Evolutionary conservation across 2,113 vertebrate species (phyloP).

Genomic region (Carassius carassius): DNA sequence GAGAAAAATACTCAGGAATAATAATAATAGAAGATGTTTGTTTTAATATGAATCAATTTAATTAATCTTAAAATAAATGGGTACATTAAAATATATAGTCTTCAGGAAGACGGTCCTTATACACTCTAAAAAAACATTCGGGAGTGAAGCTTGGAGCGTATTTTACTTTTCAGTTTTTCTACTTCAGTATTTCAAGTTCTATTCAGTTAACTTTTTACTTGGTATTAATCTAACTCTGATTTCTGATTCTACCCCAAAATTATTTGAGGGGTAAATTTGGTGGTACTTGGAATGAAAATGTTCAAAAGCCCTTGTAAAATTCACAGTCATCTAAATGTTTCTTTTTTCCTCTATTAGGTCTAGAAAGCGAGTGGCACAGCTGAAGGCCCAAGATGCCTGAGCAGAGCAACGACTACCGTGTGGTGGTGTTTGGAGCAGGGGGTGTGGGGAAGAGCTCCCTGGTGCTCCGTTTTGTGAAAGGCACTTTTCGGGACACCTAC

Average conservation of each 20-base stretch:
- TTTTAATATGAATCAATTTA: neutral
- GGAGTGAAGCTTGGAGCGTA: too few species aligned
- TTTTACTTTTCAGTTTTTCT: too few species aligned
- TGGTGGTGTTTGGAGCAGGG: constrained; percentile 94
- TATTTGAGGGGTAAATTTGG: neutral
- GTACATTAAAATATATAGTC: neutral
- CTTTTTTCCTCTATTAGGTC: constrained; percentile 56
- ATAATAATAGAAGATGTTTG: too few species aligned
- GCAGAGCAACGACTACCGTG: constrained; percentile 95
- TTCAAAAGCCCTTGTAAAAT: neutral
- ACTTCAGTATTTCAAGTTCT: too few species aligned
- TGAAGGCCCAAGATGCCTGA: constrained; percentile 86
- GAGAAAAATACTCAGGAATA: too few species aligned
- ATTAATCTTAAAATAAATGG: neutral
- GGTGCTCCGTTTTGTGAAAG: constrained; percentile 95
- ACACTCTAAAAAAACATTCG: too few species aligned
- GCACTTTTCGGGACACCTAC: constrained; percentile 95
- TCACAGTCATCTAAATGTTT: neutral
- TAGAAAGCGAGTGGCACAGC: constrained; percentile 57
- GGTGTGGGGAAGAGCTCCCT: constrained; percentile 96
- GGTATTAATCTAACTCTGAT: too few species aligned
- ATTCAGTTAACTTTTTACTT: too few species aligned
- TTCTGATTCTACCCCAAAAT: too few species aligned
- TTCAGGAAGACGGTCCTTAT: neutral
- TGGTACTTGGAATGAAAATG: neutral